Evolutionary conservation across 2,113 vertebrate genomes (phyloP).

Genomic region (Ceratotherium simum): DNA sequence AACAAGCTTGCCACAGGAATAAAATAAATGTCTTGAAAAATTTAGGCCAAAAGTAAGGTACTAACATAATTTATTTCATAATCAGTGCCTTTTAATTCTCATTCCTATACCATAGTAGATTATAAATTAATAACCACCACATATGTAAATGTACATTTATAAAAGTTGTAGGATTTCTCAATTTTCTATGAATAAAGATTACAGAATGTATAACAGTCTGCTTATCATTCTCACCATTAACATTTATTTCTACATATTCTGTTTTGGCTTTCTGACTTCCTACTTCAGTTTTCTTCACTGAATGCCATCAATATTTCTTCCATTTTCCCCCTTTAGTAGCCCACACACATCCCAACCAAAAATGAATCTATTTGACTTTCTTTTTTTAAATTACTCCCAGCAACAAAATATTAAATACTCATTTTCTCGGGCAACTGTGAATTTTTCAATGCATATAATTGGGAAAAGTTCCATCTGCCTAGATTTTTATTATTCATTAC

Average conservation of each 20-base stretch:
- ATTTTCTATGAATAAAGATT: slow-evolving; percentile 14
- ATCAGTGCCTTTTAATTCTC: not conserved
- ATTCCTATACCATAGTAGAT: not conserved
- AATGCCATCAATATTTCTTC: slow-evolving; percentile 36
- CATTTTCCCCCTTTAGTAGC: not conserved
- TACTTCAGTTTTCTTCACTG: not conserved
- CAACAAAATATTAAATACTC: slow-evolving; percentile 68
- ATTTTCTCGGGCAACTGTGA: slow-evolving; percentile 62
- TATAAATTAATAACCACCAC: not conserved
- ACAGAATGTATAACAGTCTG: not conserved
- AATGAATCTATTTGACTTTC: slow-evolving; percentile 45
- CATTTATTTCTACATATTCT: not conserved
- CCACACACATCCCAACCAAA: not conserved
- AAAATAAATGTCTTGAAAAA: slow-evolving; percentile 34
- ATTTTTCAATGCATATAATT: slow-evolving; percentile 57
- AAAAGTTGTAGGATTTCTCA: not conserved
- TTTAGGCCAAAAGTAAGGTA: not conserved
- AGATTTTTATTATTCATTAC: slow-evolving; percentile 52
- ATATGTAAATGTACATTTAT: not conserved
- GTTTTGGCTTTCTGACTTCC: not conserved
- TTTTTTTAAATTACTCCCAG: slow-evolving; percentile 51
- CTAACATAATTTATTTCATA: not conserved
- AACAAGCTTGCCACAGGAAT: not conserved
- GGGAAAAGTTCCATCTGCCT: slow-evolving; percentile 31
- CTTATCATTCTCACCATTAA: not conserved